Conservation (phyloP, 2,113 vertebrate genomes). For the Eulemur rufifrons region DNA sequence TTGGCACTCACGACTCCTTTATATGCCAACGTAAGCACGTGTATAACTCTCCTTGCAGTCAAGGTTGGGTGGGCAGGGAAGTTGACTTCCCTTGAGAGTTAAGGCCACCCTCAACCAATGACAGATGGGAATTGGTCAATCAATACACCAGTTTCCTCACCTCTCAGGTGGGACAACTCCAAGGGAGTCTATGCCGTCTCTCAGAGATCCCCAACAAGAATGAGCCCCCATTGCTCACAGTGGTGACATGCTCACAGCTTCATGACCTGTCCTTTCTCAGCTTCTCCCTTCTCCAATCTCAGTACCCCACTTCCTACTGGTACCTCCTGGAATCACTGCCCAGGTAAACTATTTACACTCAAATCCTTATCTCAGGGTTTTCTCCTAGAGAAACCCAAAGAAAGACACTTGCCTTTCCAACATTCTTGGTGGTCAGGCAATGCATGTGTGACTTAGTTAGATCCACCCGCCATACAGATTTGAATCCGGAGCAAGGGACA, state of each 20-base stretch:
- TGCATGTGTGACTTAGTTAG: neutral
- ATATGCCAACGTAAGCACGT: neutral
- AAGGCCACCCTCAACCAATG: neutral
- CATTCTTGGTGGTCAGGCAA: neutral
- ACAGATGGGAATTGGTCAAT: neutral
- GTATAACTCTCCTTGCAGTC: neutral
- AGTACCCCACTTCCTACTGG: neutral
- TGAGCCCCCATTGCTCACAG: neutral
- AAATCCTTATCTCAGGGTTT: neutral
- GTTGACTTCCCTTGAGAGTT: neutral
- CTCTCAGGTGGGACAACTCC: neutral
- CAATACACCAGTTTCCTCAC: neutral
- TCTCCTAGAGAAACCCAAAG: neutral
- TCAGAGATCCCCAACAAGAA: neutral
- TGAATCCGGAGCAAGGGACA: neutral
- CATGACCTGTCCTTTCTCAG: neutral
- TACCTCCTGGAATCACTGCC: constrained; percentile 5
- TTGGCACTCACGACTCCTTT: neutral
- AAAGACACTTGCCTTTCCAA: neutral
- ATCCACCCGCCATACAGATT: neutral
- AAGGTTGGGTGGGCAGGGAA: neutral
- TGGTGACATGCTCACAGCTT: neutral
- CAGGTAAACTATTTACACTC: neutral
- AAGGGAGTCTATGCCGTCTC: neutral
- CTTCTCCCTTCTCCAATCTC: neutral